Evolutionary conservation across 2,888 invertebrate species (phyloP), one percentile per base, ranked within the genome.

Genomic region (Chrysina gloriosa): DNA sequence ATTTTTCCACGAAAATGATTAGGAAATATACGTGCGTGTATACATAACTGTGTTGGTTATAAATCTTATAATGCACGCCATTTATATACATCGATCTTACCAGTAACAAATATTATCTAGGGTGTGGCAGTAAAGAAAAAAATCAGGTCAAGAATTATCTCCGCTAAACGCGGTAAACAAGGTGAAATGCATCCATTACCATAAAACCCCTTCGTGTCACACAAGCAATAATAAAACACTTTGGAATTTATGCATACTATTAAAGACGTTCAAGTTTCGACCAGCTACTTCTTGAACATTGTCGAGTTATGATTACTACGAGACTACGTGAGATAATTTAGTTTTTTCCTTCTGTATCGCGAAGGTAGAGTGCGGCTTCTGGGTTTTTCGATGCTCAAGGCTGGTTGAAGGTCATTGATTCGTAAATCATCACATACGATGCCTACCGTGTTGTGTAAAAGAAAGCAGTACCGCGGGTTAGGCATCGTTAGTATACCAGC

Each of bases 371-470:
- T 31, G 29, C 19, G 31, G 16, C 31, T 52, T 14, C 29, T 9
- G 58, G 42, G 27, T 42, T 16, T 27, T n/a, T 9, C 52, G 52
- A 42, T 42, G 42, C 58, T 61, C 58, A 61, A 61, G 58, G 58
- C 58, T 61, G 58, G 27, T 16, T 61, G 58, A 61, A 61, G 58
- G 58, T 61, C 58, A 61, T 61, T 61, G 58, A 14, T 36, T 61
- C 16, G 9, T 61, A 61, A 61, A 61, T 42, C 45, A 61, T 61
- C 58, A 39, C 42, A 42, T 61, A 42, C 42, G 23, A 42, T 45
- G 19, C 16, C 6, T 45, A n/a, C n/a, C n/a, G n/a, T n/a, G n/a
- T n/a, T n/a, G n/a, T n/a, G n/a, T n/a, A n/a, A n/a, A n/a, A n/a
- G n/a, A n/a, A n/a, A n/a, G n/a, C n/a, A n/a, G n/a, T n/a, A n/a